Base-by-base conservation (phyloP, 2,797 vertebrate genomes). In the Thaleichthys pacificus region DNA sequence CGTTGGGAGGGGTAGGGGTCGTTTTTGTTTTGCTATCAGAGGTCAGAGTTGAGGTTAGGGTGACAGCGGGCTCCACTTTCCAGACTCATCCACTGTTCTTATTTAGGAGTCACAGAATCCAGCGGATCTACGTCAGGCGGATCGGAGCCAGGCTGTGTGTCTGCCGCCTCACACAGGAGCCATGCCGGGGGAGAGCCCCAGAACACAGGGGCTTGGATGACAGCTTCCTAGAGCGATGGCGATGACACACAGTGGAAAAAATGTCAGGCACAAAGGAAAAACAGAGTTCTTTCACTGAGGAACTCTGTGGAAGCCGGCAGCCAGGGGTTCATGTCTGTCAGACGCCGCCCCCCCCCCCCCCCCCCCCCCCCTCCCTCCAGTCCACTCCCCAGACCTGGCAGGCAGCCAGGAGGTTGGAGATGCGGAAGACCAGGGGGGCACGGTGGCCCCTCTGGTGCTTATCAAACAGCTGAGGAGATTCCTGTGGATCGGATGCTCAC, bases 401-500 rank as follows among this genome's bases (percentile, higher is more conserved):
- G 62, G 74, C 70, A 28, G 66, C 49, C 66, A 68, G 47, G 66
- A 68, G 26, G 30, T 12, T 54, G 66, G 47, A 68, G 47, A 56
- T 22, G 58, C 28, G 63, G 56, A 62, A 56, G 61, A 21, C 58
- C 54, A 60, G 21, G 17, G 19, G n/a, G 4, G 54, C 56, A 22
- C 35, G 6, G 35, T 38, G 24, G 69, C 35, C 35, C 32, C 61
- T 28, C 62, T 63, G 22, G 65, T 60, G 72, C 72, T 81, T 81
- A 82, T 76, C 69, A 78, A 68, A 69, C 76, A 65, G 69, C 73
- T 81, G 71, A 69, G 21, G 67, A 72, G 71, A 83, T 71, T 78
- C 78, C 78, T 58, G 61, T 30, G 64, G 76, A 80, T 77, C 69
- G 64, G 62, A 76, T 61, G 66, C 49, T 38, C 42, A 19, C 54